Base-by-base conservation (phyloP, 1,140 invertebrate genomes). In the Drosophila sechellia region DNA sequence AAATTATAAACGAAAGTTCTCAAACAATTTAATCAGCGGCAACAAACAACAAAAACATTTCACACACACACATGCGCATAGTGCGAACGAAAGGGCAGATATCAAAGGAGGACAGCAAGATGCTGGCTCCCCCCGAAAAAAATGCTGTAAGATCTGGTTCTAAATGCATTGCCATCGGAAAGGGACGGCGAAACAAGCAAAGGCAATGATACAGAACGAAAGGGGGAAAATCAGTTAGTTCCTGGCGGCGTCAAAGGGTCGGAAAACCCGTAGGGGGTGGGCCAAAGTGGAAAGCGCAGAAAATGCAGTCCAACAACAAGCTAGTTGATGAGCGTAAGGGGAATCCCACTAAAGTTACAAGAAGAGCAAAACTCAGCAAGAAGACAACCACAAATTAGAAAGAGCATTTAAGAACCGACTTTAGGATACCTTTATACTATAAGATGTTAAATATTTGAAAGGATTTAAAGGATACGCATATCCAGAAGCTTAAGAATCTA, bases 1-100 rank as follows among this genome's bases (percentile, higher is more conserved):
- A 83, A 83, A 84, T 83, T 83, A 84, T 84, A 84, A 83, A 83
- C 75, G 80, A 83, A 83, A 83, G 58, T 83, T 83, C 76, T 77
- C 69, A 83, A 83, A 79, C 79, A 84, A 84, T 83, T 83, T 83
- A 83, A 83, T 83, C 79, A 81, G 79, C 68, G 79, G 57, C 68
- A 70, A 64, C 49, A 35, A 58, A 77, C 78, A 81, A 83, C 77
- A 80, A 76, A 70, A 75, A 70, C 66, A 69, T 70, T 56, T 56
- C 63, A 68, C 40, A 68, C 66, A 69, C 39, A 52, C 37, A 45
- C 35, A 31, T 8, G 8, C 31, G 31, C 31, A 22, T n/a, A 31
- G 13, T 50, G 13, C 8, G 4, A 31, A 8, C n/a, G 13, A 43
- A 34, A 46, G 39, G 37, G 13, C 20, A 66, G 31, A 59, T 42